These are phyloP conservation scores for Leptinotarsa defecta DNA, from an alignment of 1,140 invertebrate genomes.

Conservation along the genomic window DNA sequence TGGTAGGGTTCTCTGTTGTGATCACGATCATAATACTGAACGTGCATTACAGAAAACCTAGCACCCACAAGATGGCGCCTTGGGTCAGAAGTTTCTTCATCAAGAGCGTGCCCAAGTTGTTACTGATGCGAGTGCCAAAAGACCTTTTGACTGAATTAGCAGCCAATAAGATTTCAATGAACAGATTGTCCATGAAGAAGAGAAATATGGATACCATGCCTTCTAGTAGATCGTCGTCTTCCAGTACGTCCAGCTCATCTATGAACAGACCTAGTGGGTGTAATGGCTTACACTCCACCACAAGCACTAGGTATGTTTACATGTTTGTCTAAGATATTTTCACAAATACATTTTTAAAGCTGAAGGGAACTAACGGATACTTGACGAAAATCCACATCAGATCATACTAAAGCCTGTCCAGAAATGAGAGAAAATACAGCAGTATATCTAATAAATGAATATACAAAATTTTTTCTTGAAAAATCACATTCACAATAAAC, in stretches of 20 bases:
- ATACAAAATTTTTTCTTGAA: no score
- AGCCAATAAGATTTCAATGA: constrained; percentile 72
- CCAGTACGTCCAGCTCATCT: constrained; percentile 66
- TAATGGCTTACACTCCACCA: constrained; percentile 76
- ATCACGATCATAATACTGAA: constrained; percentile 98
- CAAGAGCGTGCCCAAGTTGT: constrained; percentile 77
- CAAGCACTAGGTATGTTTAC: constrained; percentile 64
- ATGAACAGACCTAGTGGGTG: constrained; percentile 65
- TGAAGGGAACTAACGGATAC: no score
- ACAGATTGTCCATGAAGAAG: constrained; percentile 60
- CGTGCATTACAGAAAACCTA: constrained; percentile 98
- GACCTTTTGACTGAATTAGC: constrained; percentile 78
- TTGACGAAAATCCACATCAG: no score
- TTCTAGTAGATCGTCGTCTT: constrained; percentile 74
- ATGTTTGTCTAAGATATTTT: no score
- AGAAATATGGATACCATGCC: constrained; percentile 67
- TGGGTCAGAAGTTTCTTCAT: constrained; percentile 91
- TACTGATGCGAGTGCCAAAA: constrained; percentile 85
- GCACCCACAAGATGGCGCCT: constrained; percentile 94
- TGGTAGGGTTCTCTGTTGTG: constrained; percentile 94
- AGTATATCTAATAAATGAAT: no score
- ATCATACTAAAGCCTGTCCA: no score
- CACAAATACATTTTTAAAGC: no score
- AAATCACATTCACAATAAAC: no score
- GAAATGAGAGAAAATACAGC: no score